Evolutionary conservation across 2,113 vertebrate genomes (phyloP), one percentile per base, ranked within the genome.

Genomic region (Pseudois nayaur): DNA sequence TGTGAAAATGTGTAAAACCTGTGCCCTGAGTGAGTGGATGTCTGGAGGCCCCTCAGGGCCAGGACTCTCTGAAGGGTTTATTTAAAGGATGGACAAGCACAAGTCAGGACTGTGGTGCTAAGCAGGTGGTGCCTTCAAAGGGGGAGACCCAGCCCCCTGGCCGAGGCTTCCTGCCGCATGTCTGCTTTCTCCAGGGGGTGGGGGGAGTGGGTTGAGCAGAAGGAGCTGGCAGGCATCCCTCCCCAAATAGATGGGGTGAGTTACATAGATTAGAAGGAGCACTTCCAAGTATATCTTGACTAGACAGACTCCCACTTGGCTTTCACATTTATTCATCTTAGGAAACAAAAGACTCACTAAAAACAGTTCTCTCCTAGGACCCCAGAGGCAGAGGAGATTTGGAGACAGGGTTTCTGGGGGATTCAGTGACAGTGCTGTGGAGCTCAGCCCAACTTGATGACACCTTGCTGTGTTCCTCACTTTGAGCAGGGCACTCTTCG

Each of bases 331-430:
- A 10, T 82, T 64, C 10, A 33, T 40, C 86, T 91, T 25, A 27
- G 92, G 62, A 94, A 96, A 89, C 54, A 64, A 95, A 96, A 82
- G 48, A 62, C 48, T 82, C 54, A 15, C 92, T 86, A 91, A 98
- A 96, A 96, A 89, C 93, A 87, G 71, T 74, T 91, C 83, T 83
- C 81, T 89, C 60, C 14, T 13, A 71, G 31, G 43, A 43, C 78
- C 55, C 64, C 29, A 43, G 52, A 91, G 59, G 57, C 57, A 89
- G 43, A 79, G 86, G 45, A 82, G 74, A 36, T 92, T 86, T 29
- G 21, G 87, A 95, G 93, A 64, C 52, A 62, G n/a, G 45, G 81
- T 89, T 97, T 43, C 92, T 71, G 54, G 45, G 48, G 36, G 33
- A 91, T 23, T 81, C 48, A 48, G 31, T 85, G 83, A 87, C 62